Evolutionary conservation across 2,797 vertebrate genomes (phyloP), one percentile per base, ranked within the genome.

Genomic region (Sebastes melanostomus): DNA sequence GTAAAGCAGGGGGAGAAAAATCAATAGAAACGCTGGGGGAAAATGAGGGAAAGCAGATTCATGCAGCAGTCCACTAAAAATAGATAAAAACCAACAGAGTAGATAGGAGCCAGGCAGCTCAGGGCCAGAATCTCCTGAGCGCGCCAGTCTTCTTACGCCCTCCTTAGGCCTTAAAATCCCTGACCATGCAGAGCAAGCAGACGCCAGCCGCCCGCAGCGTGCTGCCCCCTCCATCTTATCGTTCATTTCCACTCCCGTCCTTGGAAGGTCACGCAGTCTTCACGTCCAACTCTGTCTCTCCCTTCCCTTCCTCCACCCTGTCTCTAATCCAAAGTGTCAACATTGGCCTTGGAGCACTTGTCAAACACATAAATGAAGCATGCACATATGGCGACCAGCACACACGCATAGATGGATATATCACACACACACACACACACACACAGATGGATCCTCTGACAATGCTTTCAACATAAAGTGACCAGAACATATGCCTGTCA

Each of bases 301-400:
- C 73, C 56, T 32, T 36, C 66, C 60, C 60, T 27, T 61, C 67
- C 50, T 66, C 61, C 5, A 0, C 46, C 27, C 42, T 18, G 5
- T 22, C 75, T 78, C 61, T 89, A 82, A 91, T 89, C 80, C 80
- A n/a, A 52, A 85, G 80, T 87, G 90, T 94, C 89, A 93, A 88
- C 90, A 90, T 60, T 73, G 59, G 77, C 89, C 88, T 83, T 72
- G 72, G 30, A 84, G 88, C 76, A 18, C 78, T 88, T 71, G 74
- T 89, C 84, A 86, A 89, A 89, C 83, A 89, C 67, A 55, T 42
- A 59, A 80, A 83, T 60, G 77, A 67, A 84, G 75, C 67, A 6
- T 12, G 72, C 70, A 73, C 86, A 89, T 89, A 86, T 81, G 88
- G 89, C 2, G 18, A 67, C 18, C 1, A 22, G 32, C 77, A 29